Conservation (phyloP, 2,888 invertebrate genomes). For the Electrophaes corylata region DNA sequence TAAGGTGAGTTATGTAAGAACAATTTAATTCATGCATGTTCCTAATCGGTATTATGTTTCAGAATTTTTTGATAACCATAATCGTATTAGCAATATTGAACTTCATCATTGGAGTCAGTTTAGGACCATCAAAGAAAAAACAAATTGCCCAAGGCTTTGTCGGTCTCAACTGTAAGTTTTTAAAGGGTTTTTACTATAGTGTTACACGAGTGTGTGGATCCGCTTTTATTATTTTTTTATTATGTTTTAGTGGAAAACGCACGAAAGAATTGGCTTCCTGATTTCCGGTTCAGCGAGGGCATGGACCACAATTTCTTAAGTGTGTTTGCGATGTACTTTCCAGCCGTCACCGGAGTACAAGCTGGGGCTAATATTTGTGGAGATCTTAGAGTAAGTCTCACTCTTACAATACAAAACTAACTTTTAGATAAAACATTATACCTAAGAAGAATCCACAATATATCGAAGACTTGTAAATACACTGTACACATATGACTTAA, state of each 20-base stretch:
- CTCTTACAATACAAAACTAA: no score
- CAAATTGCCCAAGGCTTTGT: constrained; percentile 89
- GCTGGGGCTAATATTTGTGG: constrained; percentile 99
- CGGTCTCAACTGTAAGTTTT: constrained; percentile 89
- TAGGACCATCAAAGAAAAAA: constrained; percentile 86
- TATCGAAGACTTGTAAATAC: no score
- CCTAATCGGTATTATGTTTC: constrained; percentile 47
- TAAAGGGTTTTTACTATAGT: neutral
- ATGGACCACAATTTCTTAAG: constrained; percentile 93
- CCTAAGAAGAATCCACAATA: neutral
- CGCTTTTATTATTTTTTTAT: neutral
- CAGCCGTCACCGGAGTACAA: constrained; percentile 98
- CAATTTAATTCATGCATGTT: neutral
- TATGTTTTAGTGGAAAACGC: constrained; percentile 83
- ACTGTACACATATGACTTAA: no score
- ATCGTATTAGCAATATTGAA: constrained; percentile 92
- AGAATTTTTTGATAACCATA: constrained; percentile 91
- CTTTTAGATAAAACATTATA: no score
- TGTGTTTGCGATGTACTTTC: constrained; percentile 98
- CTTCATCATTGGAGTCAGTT: constrained; percentile 91
- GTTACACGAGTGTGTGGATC: neutral
- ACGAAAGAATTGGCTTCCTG: constrained; percentile 85
- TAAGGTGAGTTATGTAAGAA: neutral
- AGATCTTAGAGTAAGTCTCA: constrained; percentile 91
- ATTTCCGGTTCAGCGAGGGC: constrained; percentile 88